phyloP scores from a whole-genome alignment of 2,888 invertebrate genomes.

The Pantelozetes paolii region DNA sequence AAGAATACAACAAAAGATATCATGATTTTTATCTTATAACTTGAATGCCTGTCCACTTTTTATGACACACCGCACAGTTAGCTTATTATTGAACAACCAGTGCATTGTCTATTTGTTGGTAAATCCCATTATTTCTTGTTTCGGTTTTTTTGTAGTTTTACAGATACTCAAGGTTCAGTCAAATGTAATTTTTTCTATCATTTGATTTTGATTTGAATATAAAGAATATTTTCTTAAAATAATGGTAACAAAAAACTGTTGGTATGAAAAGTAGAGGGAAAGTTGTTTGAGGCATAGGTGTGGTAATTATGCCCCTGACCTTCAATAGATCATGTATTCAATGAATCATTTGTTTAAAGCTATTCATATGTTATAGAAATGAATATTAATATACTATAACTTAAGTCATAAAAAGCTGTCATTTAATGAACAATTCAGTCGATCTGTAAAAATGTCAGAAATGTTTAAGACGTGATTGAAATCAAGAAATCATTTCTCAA shows the following conservation, averaged over 20 bases:
- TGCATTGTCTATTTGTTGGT: constrained; percentile 22
- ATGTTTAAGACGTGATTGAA: not conserved
- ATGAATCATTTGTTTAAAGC: too few species aligned
- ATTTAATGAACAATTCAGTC: too few species aligned
- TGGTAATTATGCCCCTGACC: constrained; percentile 19
- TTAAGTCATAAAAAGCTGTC: not conserved
- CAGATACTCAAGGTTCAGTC: not conserved
- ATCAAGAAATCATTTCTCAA: not conserved
- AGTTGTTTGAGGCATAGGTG: constrained; percentile 17
- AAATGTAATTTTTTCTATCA: not conserved
- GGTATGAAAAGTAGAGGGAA: not conserved
- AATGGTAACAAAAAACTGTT: not conserved
- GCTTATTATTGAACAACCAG: not conserved
- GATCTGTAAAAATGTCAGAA: too few species aligned
- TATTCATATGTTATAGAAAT: too few species aligned
- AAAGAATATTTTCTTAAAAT: not conserved
- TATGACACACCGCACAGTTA: not conserved
- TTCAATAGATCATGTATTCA: constrained; percentile 20
- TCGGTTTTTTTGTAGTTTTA: not conserved
- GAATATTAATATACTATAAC: not conserved
- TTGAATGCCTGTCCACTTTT: not conserved
- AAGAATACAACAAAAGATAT: not conserved
- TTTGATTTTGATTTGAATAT: constrained; percentile 7
- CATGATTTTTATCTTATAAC: not conserved
- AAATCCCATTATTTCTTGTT: constrained; percentile 7